phyloP scores from a whole-genome alignment of 1,140 invertebrate genomes.

The Cepaea nemoralis region DNA sequence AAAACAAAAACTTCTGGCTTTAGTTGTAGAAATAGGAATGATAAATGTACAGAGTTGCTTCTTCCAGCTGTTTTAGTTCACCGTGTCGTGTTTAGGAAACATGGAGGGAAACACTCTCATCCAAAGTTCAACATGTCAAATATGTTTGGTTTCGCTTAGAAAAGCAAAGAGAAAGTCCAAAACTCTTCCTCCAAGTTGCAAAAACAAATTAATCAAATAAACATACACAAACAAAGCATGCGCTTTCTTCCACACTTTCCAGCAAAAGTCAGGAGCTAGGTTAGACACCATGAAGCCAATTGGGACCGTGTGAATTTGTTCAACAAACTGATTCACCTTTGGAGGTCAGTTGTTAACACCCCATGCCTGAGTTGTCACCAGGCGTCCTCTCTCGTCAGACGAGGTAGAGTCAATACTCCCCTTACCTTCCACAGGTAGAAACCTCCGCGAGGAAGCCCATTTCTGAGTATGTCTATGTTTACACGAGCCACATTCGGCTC shows the following conservation, averaged over 20 bases:
- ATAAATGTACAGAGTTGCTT: too few species aligned
- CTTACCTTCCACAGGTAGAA: not conserved
- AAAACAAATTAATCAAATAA: too few species aligned
- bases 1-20: too few species aligned
- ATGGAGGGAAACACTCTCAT: too few species aligned
- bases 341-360: conserved; percentile 24
- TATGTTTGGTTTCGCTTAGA: too few species aligned
- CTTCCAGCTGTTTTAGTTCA: too few species aligned
- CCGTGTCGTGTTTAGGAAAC: too few species aligned
- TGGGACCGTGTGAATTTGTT: conserved; percentile 18
- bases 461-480: not conserved
- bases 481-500: not conserved
- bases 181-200: too few species aligned
- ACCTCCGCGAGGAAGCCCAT: not conserved
- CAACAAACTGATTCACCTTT: conserved; percentile 23
- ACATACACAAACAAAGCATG: too few species aligned
- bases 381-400: not conserved
- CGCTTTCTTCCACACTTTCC: not conserved
- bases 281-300: not conserved
- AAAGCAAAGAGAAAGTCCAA: too few species aligned
- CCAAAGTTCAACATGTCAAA: too few species aligned
- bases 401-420: not conserved
- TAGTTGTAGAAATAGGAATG: too few species aligned
- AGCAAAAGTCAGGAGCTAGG: not conserved
- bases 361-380: conserved; percentile 8